Base-by-base conservation (phyloP, 2,797 vertebrate genomes). In the Hippoglossus hippoglossus region DNA sequence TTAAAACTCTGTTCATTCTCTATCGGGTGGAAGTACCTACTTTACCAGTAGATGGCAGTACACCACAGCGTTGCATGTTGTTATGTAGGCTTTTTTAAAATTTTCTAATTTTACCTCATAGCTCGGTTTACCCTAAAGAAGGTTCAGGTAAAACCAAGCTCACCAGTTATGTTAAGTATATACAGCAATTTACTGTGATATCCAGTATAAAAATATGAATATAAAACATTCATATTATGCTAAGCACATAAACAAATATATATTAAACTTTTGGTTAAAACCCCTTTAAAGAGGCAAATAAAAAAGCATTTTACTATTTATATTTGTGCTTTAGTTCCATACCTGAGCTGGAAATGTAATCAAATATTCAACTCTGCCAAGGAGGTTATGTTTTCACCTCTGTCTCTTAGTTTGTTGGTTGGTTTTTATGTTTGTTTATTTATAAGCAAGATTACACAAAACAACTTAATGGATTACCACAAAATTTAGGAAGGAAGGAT, bases 21-120 rank as follows among this genome's bases (percentile, higher is more conserved):
- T 19, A 2, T 1, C 2, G 18, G 50, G 49, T 25, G 50, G 21
- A 12, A 66, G 31, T 4, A 41, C 11, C 2, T 7, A 19, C 3
- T 18, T 3, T 8, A 26, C 69, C 67, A 71, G 59, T 56, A 82
- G 75, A 67, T 73, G 63, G 63, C 46, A 58, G 60, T 5, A 77
- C 7, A 34, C 16, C 46, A 3, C n/a, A 55, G 15, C 8, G 19
- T 26, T 50, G 2, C 28, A n/a, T 67, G 28, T 47, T 63, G 2
- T 36, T 21, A 51, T 47, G 24, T 4, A 26, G 11, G 0, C 12
- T 39, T 39, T 4, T 3, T 0, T n/a, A n/a, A n/a, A n/a, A n/a
- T n/a, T n/a, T n/a, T n/a, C 16, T 22, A 5, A 15, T 52, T 52
- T 49, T 52, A 22, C 11, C 18, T 31, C 0, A 26, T 18, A 12